These are phyloP conservation scores for Lasioglossum marginatum DNA, from an alignment of 2,888 invertebrate species.

Conservation along the genomic window DNA sequence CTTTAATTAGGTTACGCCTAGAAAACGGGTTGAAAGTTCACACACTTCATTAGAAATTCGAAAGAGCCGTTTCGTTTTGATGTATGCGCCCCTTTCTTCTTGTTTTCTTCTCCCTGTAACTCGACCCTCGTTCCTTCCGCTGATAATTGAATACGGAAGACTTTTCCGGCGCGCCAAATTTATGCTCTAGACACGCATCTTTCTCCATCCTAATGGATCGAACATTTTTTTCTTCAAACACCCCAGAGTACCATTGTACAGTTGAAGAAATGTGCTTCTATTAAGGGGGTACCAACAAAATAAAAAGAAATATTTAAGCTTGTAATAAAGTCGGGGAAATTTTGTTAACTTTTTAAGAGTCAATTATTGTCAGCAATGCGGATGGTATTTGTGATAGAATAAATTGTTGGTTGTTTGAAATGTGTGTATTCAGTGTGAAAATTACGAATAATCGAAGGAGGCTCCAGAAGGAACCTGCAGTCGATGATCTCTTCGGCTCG, in stretches of 20 bases:
- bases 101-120: conserved; percentile 46
- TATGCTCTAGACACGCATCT: conserved; percentile 32
- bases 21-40: conserved; percentile 81
- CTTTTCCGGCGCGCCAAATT: conserved; percentile 23
- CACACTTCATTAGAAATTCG: conserved; percentile 83
- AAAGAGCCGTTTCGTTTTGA: conserved; percentile 69
- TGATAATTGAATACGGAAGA: conserved; percentile 51
- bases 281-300: not conserved
- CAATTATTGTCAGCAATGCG: not conserved
- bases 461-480: conserved; percentile 29
- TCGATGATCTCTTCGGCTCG: conserved; percentile 31
- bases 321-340: not conserved
- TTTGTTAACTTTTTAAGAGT: not conserved
- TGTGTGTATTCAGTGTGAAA: not conserved
- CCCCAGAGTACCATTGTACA: too few relatives aligned
- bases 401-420: too few relatives aligned
- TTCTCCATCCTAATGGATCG: not conserved
- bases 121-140: conserved; percentile 36
- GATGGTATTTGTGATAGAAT: not conserved
- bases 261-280: not conserved
- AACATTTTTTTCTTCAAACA: not conserved
- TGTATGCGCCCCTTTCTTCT: conserved; percentile 53
- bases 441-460: not conserved
- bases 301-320: not conserved
- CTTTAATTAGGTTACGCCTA: conserved; percentile 81